Evolutionary conservation across 1,140 invertebrate genomes (phyloP).

Genomic region (Holotrichia oblita): DNA sequence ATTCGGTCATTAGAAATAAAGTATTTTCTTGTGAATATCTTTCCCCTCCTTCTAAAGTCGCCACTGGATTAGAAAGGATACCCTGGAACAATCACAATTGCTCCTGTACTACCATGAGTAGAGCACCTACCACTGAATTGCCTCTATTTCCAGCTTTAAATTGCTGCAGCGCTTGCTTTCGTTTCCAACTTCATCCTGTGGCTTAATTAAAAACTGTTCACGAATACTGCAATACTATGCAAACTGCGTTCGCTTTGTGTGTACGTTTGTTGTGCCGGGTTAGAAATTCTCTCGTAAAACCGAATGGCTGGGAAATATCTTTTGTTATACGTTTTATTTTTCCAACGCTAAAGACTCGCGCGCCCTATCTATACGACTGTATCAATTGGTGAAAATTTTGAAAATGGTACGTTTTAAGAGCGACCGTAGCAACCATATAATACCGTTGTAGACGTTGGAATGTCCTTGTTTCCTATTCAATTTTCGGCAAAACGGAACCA

Average conservation of each 20-base stretch:
- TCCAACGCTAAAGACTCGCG: background rate
- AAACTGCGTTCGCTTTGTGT: constrained; percentile 6
- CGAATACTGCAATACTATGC: constrained; percentile 1
- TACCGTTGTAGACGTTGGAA: background rate
- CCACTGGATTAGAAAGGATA: no score
- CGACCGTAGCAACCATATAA: background rate
- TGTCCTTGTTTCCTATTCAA: background rate
- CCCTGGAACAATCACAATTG: no score
- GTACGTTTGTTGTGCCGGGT: background rate
- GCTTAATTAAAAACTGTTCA: constrained; percentile 17
- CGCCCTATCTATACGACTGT: background rate
- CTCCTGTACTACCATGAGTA: no score
- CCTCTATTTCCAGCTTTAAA: constrained; percentile 6
- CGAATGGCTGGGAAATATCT: background rate
- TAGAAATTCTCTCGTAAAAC: background rate
- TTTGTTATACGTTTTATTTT: background rate
- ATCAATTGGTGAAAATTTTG: background rate
- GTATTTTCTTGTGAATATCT: no score
- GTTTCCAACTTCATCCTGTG: background rate
- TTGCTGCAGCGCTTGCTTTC: background rate
- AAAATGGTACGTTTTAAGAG: background rate
- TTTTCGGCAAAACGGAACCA: background rate
- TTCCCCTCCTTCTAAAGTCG: no score
- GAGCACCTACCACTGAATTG: background rate
- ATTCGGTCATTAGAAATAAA: no score